Base-by-base conservation (phyloP, 1,140 invertebrate species). In the Coenobita brevimanus region DNA sequence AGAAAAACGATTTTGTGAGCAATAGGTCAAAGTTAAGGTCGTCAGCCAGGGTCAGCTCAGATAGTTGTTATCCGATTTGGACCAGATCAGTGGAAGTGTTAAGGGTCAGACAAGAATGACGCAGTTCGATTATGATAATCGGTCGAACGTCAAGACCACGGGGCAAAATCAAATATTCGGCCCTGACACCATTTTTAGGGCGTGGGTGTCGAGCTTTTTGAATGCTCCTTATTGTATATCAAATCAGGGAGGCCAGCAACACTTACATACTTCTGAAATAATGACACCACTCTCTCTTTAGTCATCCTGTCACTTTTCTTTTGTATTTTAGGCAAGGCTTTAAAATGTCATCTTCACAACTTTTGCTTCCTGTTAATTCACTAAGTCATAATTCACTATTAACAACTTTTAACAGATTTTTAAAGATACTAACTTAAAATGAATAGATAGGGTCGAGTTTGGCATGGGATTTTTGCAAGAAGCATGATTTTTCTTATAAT, bases 401-500 rank as follows among this genome's bases (percentile, higher is more conserved):
- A 76, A 76, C 85, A 87, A 75, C 85, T 50, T 50, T 50, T 87
- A 87, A 87, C 85, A 87, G 85, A 76, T 76, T 87, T 60, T 82
- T 67, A 33, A 54, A 71, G 80, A 87, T n/a, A 76, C 85, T 76
- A 87, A 62, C 85, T 87, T 71, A 83, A 41, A 82, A 87, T 87
- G 85, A 87, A 87, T 75, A 87, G 80, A 76, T 76, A 60, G 85
- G 85, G 80, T 87, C 85, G 80, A 87, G 85, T 87, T 87, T 87
- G 85, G 85, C 85, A 87, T 87, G 85, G 85, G 85, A 87, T 87
- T 76, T 87, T 87, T 87, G 85, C 85, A 87, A 80, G 80, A 76
- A 87, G 85, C 85, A 87, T 87, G 85, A 87, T 62, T 27, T 87
- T 87, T 87, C 78, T 87, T 75, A 75, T 87, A n/a, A n/a, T 87